Base-by-base conservation (phyloP, 2,888 invertebrate species). In the Drosophila austrosaltans region DNA sequence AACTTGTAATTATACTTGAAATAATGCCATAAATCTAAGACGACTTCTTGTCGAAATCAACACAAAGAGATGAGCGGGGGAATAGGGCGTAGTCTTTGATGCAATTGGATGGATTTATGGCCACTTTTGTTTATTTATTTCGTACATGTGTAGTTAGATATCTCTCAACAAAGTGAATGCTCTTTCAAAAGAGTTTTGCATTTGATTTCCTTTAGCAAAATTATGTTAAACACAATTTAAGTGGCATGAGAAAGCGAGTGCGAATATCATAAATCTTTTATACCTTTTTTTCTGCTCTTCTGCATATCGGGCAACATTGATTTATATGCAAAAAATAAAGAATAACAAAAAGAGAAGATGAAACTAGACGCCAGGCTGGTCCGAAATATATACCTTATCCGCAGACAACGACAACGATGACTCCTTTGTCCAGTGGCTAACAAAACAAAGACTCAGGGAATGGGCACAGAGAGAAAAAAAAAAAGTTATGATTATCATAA, bases 401-500 rank as follows among this genome's bases (percentile, higher is more conserved):
- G 66, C 36, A 36, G 36, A 62, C 44, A 8, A 48, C 44, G 10
- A 48, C 48, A 1, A 48, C 48, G 68, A 57, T 20, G 53, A 56
- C 48, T 73, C 67, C 75, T 69, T 66, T 73, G 78, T 85, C 81
- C 85, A 79, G 85, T 72, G 84, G 77, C 86, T 66, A 79, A 59
- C 71, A 72, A 72, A 71, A 71, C 71, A 71, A 72, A 56, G 59
- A 30, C 39, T 48, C 5, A 44, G 53, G 66, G 48, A 25, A 42
- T 44, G 60, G 56, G 63, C 53, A 36, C 22, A n/a, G 61, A 57
- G 48, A 56, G 10, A 2, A 40, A 28, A 59, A 44, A 48, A 81
- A 79, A 89, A 87, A 78, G 81, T 87, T 89, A 91, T 91, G 91
- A 91, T 91, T 86, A 91, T 91, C 90, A 91, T 90, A 91, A 91